These are phyloP conservation scores for Bergia sp. DNA, from an alignment of 92 coral and sea anemone species.

Conservation along the genomic window DNA sequence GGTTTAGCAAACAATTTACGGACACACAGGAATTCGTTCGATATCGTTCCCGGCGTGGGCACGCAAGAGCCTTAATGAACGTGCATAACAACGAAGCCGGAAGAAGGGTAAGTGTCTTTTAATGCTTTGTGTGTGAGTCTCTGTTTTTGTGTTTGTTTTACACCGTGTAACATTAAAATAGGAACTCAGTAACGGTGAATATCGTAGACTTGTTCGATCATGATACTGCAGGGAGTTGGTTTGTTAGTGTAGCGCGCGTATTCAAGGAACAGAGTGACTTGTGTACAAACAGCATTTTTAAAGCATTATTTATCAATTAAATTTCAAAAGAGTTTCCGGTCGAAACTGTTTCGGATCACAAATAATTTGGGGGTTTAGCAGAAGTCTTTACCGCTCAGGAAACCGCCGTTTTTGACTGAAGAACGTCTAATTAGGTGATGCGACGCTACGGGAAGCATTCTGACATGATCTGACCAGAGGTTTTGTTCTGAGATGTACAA, in stretches of 20 bases:
- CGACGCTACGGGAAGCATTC: not conserved
- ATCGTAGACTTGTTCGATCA: not conserved
- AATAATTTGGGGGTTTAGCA: not conserved
- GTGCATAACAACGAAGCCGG: conserved; percentile 89
- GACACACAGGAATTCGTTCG: conserved; percentile 59
- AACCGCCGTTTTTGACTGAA: not conserved
- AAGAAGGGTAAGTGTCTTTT: conserved; percentile 67
- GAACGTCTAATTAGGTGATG: not conserved
- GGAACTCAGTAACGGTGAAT: not conserved
- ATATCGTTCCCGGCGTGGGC: conserved; percentile 42
- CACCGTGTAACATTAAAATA: not conserved
- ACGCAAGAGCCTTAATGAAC: conserved; percentile 69
- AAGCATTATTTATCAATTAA: not conserved
- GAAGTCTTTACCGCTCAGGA: conserved; percentile 11
- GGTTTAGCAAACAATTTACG: conserved; percentile 77
- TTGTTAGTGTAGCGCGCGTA: not conserved
- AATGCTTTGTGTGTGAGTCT: not conserved
- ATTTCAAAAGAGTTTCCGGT: conserved; percentile 21
- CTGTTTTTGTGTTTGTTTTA: not conserved
- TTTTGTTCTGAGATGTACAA: not conserved
- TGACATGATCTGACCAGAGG: not conserved
- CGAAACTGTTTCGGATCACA: not conserved
- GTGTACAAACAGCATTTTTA: not conserved
- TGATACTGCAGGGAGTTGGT: not conserved
- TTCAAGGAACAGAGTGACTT: not conserved